Conservation (phyloP, 2,888 invertebrate species). For the Sphaeridia pumilis region DNA sequence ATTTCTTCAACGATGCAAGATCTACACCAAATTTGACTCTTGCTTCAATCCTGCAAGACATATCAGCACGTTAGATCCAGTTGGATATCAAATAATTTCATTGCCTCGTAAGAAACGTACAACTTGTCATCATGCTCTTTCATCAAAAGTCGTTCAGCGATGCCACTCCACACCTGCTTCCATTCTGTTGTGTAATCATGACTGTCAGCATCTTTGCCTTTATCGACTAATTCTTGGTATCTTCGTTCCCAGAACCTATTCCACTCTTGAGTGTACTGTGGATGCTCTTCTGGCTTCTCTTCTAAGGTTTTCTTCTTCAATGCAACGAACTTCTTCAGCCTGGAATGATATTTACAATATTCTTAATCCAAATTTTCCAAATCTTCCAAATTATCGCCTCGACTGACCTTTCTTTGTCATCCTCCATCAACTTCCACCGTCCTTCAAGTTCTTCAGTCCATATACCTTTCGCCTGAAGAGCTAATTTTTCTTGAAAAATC, state of each 20-base stretch:
- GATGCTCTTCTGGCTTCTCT: conserved; percentile 30
- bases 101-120: conserved; percentile 18
- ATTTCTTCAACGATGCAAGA: conserved; percentile 18
- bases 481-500: conserved; percentile 26
- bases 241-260: conserved; percentile 31
- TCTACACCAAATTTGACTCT: conserved; percentile 28
- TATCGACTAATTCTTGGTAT: conserved; percentile 26
- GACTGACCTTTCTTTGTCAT: conserved; percentile 26
- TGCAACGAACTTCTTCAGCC: conserved; percentile 4
- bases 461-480: conserved; percentile 28
- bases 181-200: conserved; percentile 30
- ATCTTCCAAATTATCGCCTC: not conserved
- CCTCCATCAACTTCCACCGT: conserved; percentile 31
- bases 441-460: conserved; percentile 32
- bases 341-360: not conserved
- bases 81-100: not conserved
- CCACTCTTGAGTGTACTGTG: conserved; percentile 31
- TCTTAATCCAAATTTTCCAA: not conserved
- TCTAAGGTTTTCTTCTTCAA: conserved; percentile 4
- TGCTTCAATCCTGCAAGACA: conserved; percentile 21
- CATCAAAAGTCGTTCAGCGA: conserved; percentile 17
- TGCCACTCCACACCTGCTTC: conserved; percentile 30
- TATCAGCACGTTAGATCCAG: not conserved
- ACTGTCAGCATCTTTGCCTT: conserved; percentile 25
- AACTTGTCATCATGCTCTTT: conserved; percentile 22